Evolutionary conservation across 2,113 vertebrate genomes (phyloP).

Genomic region (Hepsetus odoe): DNA sequence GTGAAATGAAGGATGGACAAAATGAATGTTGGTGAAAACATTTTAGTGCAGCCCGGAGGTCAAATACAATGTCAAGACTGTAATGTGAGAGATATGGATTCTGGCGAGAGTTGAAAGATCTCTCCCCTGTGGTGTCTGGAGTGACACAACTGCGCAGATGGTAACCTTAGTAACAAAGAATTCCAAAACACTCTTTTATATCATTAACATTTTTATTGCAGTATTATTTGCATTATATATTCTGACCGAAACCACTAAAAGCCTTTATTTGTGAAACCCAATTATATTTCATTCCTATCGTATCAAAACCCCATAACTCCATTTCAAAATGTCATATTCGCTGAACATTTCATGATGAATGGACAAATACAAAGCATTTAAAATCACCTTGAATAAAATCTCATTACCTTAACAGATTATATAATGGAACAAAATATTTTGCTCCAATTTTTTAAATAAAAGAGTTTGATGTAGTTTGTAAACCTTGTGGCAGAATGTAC

Average conservation of each 20-base stretch:
- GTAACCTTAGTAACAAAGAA: constrained; percentile 66
- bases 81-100: constrained; percentile 34
- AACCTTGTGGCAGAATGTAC: no score
- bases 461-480: no score
- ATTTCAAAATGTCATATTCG: neutral
- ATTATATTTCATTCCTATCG: neutral
- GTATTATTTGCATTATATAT: neutral
- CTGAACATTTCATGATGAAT: neutral
- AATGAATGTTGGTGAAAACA: constrained; percentile 12
- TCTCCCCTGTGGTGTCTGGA: constrained; percentile 19
- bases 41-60: constrained; percentile 14
- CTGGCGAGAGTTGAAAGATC: constrained; percentile 23
- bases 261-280: neutral
- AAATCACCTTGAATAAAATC: no score
- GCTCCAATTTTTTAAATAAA: no score
- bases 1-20: neutral
- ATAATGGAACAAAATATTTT: no score
- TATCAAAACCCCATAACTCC: neutral
- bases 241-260: neutral
- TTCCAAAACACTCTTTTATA: constrained; percentile 40
- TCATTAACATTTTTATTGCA: neutral
- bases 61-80: constrained; percentile 25
- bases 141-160: constrained; percentile 54
- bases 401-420: no score
- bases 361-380: neutral